Base-by-base conservation (phyloP, 2,797 vertebrate species). In the Argyrosomus regius region DNA sequence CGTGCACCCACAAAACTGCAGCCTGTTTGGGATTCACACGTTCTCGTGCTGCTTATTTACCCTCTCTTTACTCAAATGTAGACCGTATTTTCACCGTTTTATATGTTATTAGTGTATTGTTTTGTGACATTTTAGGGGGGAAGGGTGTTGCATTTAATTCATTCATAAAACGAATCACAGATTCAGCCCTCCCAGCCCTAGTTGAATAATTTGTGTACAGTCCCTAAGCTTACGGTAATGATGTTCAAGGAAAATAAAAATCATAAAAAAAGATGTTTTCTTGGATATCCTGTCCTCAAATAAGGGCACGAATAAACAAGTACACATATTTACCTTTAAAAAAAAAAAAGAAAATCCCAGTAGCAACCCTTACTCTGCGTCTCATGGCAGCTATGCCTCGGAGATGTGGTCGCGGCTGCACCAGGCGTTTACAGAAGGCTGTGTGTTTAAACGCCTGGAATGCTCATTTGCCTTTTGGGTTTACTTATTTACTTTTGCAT, bases 401-500 rank as follows among this genome's bases (percentile, higher is more conserved):
- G 87, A 90, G 90, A 91, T 75, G 91, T 73, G 92, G 92, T 91
- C 75, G 82, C 58, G 75, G 75, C 87, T 72, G 89, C 66, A 68
- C 57, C 88, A 80, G 87, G 61, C 89, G 78, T 90, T 93, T 88
- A 96, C 93, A 96, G 93, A 94, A 90, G 92, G 81, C 78, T 85
- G 87, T 94, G 94, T 96, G 94, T 96, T 95, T 90, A 91, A 95
- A 93, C 80, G 92, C 87, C 91, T 89, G 93, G 92, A 95, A 95
- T 85, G 87, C 89, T 94, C 93, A 93, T 94, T 94, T 93, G 87
- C 93, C 93, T 92, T 95, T 93, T 91, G 85, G 91, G 93, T 91
- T 93, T 91, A 93, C 91, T 93, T 95, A 93, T 95, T 96, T 95
- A 94, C 94, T 93, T 94, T 93, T 92, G 92, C 92, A 92, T 95